Base-by-base conservation (phyloP, 2,113 vertebrate genomes). In the Oophaga pumilio region DNA sequence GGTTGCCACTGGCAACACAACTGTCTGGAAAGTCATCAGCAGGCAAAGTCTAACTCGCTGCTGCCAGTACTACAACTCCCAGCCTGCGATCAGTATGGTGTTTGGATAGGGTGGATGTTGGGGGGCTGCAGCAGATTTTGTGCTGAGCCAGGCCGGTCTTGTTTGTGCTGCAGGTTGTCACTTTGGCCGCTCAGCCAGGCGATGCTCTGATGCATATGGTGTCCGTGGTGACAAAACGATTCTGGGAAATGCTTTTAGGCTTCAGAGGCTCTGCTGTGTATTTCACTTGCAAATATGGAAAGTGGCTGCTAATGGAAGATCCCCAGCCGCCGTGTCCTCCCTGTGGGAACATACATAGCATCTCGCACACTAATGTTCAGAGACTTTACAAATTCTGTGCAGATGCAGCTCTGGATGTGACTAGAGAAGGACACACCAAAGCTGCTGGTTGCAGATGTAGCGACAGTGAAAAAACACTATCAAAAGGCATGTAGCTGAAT, bases 201-300 rank as follows among this genome's bases (percentile, higher is more conserved):
- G 81, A 86, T 81, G 57, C 87, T 73, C 7, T 53, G 43, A 68
- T 89, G 85, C 76, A 56, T 68, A 43, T 86, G 33, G 68, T 78
- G 4, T 84, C 56, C 64, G 20, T 13, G 69, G 83, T n/a, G 68
- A 84, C 78, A 60, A 24, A 26, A 71, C 15, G 8, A 22, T 73
- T 57, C 82, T 28, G 73, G 82, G 73, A 68, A 84, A 59, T 12
- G 68, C 28, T 85, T 49, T 49, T 15, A 62, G 43, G 50, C 66
- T 59, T 76, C 15, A 50, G 33, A 33, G 73, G 13, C 20, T 52
- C 73, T 26, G 84, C 84, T 22, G 57, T 2, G 0, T 33, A 49
- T 59, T 57, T 73, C 82, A 57, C 50, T 56, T 84, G 66, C 81
- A 68, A 83, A 69, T 83, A 18, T 69, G 49, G 64, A 26, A 83